Evolutionary conservation across 2,888 invertebrate genomes (phyloP).

Genomic region (Pollenia labialis): DNA sequence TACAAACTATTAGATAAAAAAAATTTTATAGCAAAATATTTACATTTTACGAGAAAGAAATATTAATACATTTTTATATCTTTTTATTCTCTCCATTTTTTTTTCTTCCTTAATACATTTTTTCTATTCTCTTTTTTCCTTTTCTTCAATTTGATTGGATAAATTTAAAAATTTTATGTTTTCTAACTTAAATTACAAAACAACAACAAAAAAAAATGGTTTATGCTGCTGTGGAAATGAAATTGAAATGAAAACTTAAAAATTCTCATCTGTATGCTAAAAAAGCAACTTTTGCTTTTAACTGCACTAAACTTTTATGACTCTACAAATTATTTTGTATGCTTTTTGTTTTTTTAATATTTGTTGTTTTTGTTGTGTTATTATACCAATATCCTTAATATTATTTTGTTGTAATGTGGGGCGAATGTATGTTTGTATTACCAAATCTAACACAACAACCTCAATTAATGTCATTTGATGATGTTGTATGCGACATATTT

Average conservation of each 20-base stretch:
- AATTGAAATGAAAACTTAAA: constrained; percentile 19
- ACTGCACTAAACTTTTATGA: constrained; percentile 53
- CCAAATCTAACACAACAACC: constrained; percentile 38
- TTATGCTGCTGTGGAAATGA: constrained; percentile 11
- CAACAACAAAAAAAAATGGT: background rate
- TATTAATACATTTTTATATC: constrained; percentile 19
- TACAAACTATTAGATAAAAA: background rate
- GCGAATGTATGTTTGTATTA: constrained; percentile 1
- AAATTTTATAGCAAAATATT: constrained; percentile 1
- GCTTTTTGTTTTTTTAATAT: constrained; percentile 22
- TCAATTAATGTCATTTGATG: constrained; percentile 55
- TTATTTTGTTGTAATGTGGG: background rate
- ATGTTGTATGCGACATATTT: constrained; percentile 62
- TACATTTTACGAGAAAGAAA: background rate
- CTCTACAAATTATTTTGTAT: constrained; percentile 18
- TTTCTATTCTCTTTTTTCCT: background rate
- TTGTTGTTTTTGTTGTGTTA: constrained; percentile 26
- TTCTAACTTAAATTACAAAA: background rate
- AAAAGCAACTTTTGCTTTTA: constrained; percentile 24
- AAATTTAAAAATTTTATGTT: constrained; percentile 18
- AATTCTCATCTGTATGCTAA: background rate
- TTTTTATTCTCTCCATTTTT: constrained; percentile 4
- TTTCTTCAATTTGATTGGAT: background rate
- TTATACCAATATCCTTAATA: background rate
- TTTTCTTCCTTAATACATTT: background rate